Base-by-base conservation (phyloP, 2,888 invertebrate genomes). In the Dastarcus helophoroides region DNA sequence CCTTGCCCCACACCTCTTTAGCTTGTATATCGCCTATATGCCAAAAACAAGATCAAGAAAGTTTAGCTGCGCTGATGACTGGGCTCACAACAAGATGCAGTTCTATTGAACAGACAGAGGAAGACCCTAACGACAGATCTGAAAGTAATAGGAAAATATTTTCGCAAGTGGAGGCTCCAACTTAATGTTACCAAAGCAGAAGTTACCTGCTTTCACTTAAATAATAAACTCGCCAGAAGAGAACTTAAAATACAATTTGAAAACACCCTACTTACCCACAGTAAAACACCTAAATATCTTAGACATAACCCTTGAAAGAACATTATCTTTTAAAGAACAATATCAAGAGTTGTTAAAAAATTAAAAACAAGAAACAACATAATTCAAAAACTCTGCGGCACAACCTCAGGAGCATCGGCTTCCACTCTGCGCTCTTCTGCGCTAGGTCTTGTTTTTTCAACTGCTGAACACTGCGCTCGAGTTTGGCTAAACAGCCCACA, bases 261-360 rank as follows among this genome's bases (percentile, higher is more conserved):
- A 36, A 21, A 29, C 22, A 25, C 28, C 14, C 12, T 22, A 32
- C 22, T 33, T 24, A 19, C 24, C 26, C 36, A 39, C 23, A 39
- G 39, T 30, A 35, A 30, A 26, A 37, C 17, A 12, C 30, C 39
- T 14, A 38, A 40, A 33, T 37, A 38, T 13, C 27, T 34, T 15
- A 36, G 37, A 30, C 15, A 19, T 41, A 8, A 41, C 35, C 11
- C 33, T 41, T 6, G 34, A 37, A 25, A 39, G 39, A 37, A 41
- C 35, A 16, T 32, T 35, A 6, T 35, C 36, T 12, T 41, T 39
- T 16, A 37, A 30, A 23, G 29, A 40, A 13, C 37, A 43, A 26
- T 42, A 28, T 23, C 24, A 13, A 41, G 23, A 27, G 39, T 36
- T 14, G 38, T 33, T 14, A 37, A 32, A 2, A 40, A 40, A 22